Evolutionary conservation across 37 sponge, comb jelly and placozoan species (phyloP), one percentile per base, ranked within the genome.

Genomic region (Beroe ovata): DNA sequence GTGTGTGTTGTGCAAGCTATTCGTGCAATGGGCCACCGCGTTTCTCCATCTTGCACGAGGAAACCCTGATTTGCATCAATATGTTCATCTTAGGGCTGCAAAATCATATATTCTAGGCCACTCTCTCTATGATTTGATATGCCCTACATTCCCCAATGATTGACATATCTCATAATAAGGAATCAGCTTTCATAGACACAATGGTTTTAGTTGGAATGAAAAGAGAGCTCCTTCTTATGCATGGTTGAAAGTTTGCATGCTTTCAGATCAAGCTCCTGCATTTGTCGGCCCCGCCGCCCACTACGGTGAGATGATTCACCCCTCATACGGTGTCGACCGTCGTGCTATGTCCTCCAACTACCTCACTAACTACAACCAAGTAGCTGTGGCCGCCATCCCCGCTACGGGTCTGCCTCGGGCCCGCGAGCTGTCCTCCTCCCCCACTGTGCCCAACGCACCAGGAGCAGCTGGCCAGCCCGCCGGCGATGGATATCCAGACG

Each of bases 191-290:
- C n/a, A 58, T 58, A 18, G 63, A 62, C 4, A 62, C 11, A 29
- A 4, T 62, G 4, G 23, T 62, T 62, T 29, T 16, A 62, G 11
- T 58, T 58, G 59, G 59, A 19, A 23, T 28, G 11, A n/a, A 16
- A 62, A 62, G 26, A 62, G 28, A 28, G n/a, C 63, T 62, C 8
- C 26, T n/a, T n/a, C n/a, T n/a, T n/a, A n/a, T n/a, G n/a, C n/a
- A n/a, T n/a, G n/a, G n/a, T n/a, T 66, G 69, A 29, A 30, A 29
- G 32, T 29, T 26, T 66, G 69, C 69, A 66, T 66, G 69, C 69
- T 66, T 66, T 66, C 69, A 66, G 69, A 66, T 66, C 54, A 47
- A 47, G 69, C 69, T 30, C 69, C 69, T 77, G 84, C 84, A 11
- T 77, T 77, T 36, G 84, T 42, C 4, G 54, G 42, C 20, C 84